Base-by-base conservation (phyloP, 2,888 invertebrate genomes). In the Loripinus fragilis region DNA sequence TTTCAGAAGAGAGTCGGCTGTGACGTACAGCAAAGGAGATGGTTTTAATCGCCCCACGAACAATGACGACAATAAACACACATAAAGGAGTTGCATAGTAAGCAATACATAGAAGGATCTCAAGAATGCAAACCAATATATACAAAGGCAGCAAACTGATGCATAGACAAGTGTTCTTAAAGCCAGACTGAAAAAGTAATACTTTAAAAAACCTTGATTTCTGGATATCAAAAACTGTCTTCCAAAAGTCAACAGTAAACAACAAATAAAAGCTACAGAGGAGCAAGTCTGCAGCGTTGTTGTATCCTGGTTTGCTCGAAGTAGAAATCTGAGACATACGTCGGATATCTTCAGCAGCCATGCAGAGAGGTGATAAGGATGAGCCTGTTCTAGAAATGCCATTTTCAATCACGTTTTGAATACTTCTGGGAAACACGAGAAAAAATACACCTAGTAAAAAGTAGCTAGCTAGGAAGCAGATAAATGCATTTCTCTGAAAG, bases 51-150 rank as follows among this genome's bases (percentile, higher is more conserved):
- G 60, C 67, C 12, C 67, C 67, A 30, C 67, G 41, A 3, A 67
- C 28, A 7, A 67, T 38, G 2, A 67, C n/a, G 2, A 33, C 33
- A 20, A 33, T 20, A 33, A 5, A n/a, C 5, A 30, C 28, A 17
- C 60, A 60, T 10, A 60, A 20, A 23, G 60, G 79, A 23, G 72
- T 69, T 2, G 64, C 60, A 33, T 69, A 79, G 38, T 76, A 76
- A 10, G 76, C 2, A n/a, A 79, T 20, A 35, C 65, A 65, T 3
- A 76, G 23, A 5, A 69, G 0, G 12, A 72, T 23, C 66, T 79
- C 79, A 30, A 52, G 5, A 10, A 52, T 2, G n/a, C 75, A 79
- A 17, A 76, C 1, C 15, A 69, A 8, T 5, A 69, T 12, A 60
- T 76, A 76, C 17, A 79, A 20, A 12, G 75, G 79, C 3, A 74